These are phyloP conservation scores for Oreochromis tanganicae DNA, from an alignment of 2,113 vertebrate genomes.

Conservation along the genomic window DNA sequence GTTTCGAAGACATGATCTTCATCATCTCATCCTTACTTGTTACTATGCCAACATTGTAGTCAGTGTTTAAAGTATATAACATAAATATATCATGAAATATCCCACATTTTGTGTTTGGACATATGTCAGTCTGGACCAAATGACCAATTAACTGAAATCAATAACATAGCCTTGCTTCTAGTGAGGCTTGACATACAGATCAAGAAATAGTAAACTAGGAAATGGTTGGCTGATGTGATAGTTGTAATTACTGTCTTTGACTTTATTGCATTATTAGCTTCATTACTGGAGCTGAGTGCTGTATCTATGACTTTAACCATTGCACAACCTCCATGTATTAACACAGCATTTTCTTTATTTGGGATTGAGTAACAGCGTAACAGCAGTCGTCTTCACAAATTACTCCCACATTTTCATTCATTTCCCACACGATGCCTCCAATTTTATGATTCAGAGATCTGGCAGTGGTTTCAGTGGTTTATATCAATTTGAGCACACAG, in stretches of 20 bases:
- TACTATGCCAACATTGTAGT: neutral
- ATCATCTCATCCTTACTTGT: neutral
- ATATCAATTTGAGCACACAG: slow-evolving; percentile 5
- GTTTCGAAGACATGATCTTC: neutral
- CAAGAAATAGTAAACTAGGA: neutral
- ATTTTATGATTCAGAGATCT: slow-evolving; percentile 21
- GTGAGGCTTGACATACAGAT: neutral
- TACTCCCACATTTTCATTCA: neutral
- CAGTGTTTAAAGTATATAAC: neutral
- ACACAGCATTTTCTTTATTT: neutral
- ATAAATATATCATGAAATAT: neutral
- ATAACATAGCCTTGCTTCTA: neutral
- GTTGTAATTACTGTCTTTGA: neutral
- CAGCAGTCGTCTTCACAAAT: neutral
- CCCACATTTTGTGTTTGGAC: neutral
- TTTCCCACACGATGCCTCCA: neutral
- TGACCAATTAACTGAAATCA: neutral
- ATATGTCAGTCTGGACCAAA: neutral
- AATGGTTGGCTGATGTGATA: neutral
- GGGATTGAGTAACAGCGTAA: neutral
- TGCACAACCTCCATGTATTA: neutral
- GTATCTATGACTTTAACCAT: neutral
- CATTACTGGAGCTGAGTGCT: neutral
- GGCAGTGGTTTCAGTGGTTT: slow-evolving; percentile 4
- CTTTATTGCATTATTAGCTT: neutral